phyloP scores from a whole-genome alignment of 2,888 invertebrate genomes.

The Amphipoea lucens region DNA sequence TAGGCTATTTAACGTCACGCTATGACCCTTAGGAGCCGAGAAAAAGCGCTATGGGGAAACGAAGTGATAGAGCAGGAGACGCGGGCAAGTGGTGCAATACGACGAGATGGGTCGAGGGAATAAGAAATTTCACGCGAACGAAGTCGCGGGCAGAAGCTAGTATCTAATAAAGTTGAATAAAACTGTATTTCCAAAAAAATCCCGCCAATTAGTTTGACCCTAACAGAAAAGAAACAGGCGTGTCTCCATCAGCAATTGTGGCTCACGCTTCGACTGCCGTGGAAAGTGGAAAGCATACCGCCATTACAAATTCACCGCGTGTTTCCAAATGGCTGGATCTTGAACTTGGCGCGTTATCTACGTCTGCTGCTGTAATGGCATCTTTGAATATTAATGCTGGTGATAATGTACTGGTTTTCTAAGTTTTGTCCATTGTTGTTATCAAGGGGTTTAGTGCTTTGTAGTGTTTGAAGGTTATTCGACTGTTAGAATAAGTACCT shows the following conservation, averaged over 20 bases:
- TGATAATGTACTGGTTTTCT: constrained; percentile 47
- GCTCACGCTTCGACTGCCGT: constrained; percentile 40
- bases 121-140: too few species aligned
- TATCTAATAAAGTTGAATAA: too few species aligned
- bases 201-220: background rate
- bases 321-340: constrained; percentile 43
- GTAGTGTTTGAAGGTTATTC: background rate
- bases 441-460: background rate
- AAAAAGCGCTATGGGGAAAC: too few species aligned
- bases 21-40: too few species aligned
- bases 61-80: too few species aligned
- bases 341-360: constrained; percentile 54
- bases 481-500: too few species aligned
- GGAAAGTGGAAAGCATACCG: constrained; percentile 63
- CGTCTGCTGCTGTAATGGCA: constrained; percentile 27
- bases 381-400: constrained; percentile 44
- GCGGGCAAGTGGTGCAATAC: too few species aligned
- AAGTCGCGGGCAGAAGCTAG: too few species aligned
- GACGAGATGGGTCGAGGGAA: too few species aligned
- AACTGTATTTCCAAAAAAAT: background rate
- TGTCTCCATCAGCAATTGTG: constrained; percentile 26
- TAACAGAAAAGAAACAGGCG: constrained; percentile 7
- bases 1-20: too few species aligned
- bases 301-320: constrained; percentile 59
- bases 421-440: background rate